These are phyloP conservation scores for Tiaroga cobitis DNA, from an alignment of 2,797 vertebrate genomes.

Conservation along the genomic window DNA sequence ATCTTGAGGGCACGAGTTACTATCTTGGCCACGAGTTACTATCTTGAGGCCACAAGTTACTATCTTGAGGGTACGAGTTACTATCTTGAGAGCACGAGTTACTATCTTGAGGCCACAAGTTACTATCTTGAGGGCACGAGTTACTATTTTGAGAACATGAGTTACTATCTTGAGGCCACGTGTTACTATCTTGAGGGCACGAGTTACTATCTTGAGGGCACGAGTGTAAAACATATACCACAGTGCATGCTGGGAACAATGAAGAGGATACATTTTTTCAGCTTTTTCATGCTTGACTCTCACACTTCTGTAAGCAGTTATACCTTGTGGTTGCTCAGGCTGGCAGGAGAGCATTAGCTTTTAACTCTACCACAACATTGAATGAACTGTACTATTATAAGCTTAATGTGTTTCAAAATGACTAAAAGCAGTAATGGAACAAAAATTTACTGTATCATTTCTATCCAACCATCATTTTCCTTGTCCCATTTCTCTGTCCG, in stretches of 20 bases:
- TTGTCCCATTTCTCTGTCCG: not conserved
- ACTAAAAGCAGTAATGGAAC: not conserved
- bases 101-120: no score
- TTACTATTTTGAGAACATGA: no score
- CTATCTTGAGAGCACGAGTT: no score
- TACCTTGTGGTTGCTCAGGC: not conserved
- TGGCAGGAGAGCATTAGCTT: not conserved
- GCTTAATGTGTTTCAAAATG: not conserved
- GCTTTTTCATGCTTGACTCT: constrained; percentile 8
- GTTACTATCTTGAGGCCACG: no score
- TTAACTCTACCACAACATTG: not conserved
- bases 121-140: no score
- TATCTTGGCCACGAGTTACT: no score
- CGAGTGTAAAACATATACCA: not conserved
- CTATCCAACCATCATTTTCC: not conserved
- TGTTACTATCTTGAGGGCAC: no score
- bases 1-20: no score
- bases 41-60: no score
- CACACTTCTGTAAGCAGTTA: constrained; percentile 9
- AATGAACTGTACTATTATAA: not conserved
- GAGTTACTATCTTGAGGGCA: no score
- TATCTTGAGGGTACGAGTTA: no score
- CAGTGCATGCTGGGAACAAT: not conserved
- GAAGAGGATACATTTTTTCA: not conserved
- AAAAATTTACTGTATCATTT: not conserved